Percentiles rank a stretch among this genome's conserved stretches.
Evolutionary conservation across 1,140 invertebrate genomes (phyloP).

Genomic region (Eueides isabella): DNA sequence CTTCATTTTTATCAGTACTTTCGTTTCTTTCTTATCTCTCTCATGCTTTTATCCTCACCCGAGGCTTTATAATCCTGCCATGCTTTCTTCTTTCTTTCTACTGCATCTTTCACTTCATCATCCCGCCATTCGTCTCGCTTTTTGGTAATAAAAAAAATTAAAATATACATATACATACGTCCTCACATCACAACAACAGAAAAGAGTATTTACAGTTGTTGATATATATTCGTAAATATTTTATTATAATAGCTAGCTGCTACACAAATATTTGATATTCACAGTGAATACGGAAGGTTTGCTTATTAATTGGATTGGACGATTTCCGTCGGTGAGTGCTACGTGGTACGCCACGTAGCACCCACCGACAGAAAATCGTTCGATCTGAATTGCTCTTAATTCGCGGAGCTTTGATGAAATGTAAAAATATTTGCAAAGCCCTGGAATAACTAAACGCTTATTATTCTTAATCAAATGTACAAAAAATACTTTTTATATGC

Average conservation of each 20-base stretch:
- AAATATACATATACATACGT: neutral
- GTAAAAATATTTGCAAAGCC: neutral
- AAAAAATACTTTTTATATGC: too few relatives aligned
- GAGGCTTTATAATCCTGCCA: too few relatives aligned
- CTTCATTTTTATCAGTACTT: too few relatives aligned
- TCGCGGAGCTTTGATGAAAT: constrained; percentile 35
- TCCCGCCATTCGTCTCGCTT: too few relatives aligned
- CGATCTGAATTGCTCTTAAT: constrained; percentile 70
- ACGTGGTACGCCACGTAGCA: constrained; percentile 60
- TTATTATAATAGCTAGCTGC: constrained; percentile 40
- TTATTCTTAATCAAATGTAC: too few relatives aligned
- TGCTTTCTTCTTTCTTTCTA: too few relatives aligned
- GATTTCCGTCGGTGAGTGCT: too few relatives aligned
- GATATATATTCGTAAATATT: constrained; percentile 33
- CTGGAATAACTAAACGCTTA: neutral
- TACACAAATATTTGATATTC: constrained; percentile 72
- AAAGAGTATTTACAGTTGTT: neutral
- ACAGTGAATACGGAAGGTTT: constrained; percentile 73
- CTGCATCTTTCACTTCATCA: too few relatives aligned
- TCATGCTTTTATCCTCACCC: too few relatives aligned
- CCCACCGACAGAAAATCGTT: constrained; percentile 53
- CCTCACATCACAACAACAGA: neutral
- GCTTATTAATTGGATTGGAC: constrained; percentile 71
- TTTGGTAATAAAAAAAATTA: too few relatives aligned
- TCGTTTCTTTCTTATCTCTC: too few relatives aligned